A percentile compares a stretch with the other conserved stretches of the same genome.
Conservation (phyloP, 2,113 vertebrate species). For the Ageneiosus marmoratus region DNA sequence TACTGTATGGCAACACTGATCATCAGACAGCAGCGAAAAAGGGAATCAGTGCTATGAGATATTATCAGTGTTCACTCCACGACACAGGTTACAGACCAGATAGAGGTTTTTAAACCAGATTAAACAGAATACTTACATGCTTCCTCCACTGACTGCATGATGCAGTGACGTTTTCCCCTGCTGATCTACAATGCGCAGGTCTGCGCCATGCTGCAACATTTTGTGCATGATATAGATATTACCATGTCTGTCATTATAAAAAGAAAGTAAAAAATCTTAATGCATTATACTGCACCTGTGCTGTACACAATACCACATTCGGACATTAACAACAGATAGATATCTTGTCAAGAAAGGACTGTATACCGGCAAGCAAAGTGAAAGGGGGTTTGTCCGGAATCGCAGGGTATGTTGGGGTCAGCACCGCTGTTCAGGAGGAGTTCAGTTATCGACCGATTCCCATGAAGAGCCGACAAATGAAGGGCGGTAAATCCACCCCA, state of each 20-base stretch:
- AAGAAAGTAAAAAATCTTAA: background rate
- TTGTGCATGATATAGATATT: conserved; percentile 75
- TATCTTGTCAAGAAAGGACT: background rate
- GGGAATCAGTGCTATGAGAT: background rate
- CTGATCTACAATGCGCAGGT: conserved; percentile 67
- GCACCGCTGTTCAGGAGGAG: conserved; percentile 72
- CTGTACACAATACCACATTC: background rate
- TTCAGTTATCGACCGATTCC: conserved; percentile 67
- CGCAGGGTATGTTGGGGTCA: conserved; percentile 72
- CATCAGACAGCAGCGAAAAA: background rate
- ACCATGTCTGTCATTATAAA: conserved; percentile 68
- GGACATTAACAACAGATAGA: background rate
- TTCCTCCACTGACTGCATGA: conserved; percentile 77
- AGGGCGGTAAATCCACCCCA: conserved; percentile 79
- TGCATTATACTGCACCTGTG: background rate
- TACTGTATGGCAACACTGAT: conserved; percentile 73
- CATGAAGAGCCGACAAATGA: conserved; percentile 75
- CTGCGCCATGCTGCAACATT: conserved; percentile 76
- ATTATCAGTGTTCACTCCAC: background rate
- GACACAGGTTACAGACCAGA: background rate
- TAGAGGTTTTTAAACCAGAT: background rate
- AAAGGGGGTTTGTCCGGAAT: conserved; percentile 77
- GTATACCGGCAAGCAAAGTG: conserved; percentile 78
- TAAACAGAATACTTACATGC: conserved; percentile 65
- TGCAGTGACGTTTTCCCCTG: conserved; percentile 75